Evolutionary conservation across 1,140 invertebrate genomes (phyloP).

Genomic region (Melitaea cinxia): DNA sequence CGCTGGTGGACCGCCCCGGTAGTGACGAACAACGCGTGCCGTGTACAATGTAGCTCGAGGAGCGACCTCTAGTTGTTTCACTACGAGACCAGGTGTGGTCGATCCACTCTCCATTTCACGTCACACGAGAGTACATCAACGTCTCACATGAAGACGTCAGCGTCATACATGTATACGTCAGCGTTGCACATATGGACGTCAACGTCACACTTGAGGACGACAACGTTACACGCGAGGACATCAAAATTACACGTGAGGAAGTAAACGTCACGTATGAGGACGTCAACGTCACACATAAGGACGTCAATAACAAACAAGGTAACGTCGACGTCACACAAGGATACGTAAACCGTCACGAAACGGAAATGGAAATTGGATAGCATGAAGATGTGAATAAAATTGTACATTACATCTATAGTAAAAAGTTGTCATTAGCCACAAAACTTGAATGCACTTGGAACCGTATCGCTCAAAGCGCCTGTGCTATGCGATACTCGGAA

Average conservation of each 20-base stretch:
- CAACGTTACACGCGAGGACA: no score
- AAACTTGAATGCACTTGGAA: conserved; percentile 24
- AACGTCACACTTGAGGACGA: no score
- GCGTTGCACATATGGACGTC: no score
- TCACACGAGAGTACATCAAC: neutral
- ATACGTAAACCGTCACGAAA: no score
- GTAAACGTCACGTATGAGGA: no score
- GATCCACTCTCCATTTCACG: neutral
- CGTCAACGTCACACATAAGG: no score
- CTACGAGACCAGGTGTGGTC: conserved; percentile 11
- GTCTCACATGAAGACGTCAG: no score
- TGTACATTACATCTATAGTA: conserved; percentile 28
- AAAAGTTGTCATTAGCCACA: conserved; percentile 32
- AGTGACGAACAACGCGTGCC: conserved; percentile 30
- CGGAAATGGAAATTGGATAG: no score
- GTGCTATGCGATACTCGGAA: conserved; percentile 1
- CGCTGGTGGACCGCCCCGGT: conserved; percentile 24
- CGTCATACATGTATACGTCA: no score
- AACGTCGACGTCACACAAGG: no score
- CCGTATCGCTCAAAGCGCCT: conserved; percentile 28
- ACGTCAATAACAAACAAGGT: no score
- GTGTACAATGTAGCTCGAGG: conserved; percentile 37
- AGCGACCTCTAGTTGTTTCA: conserved; percentile 14
- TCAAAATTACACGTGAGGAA: no score
- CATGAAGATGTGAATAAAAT: conserved; percentile 21